Evolutionary conservation across 2,888 invertebrate genomes (phyloP), one percentile per base, ranked within the genome.

Genomic region (Eupithecia inturbata): DNA sequence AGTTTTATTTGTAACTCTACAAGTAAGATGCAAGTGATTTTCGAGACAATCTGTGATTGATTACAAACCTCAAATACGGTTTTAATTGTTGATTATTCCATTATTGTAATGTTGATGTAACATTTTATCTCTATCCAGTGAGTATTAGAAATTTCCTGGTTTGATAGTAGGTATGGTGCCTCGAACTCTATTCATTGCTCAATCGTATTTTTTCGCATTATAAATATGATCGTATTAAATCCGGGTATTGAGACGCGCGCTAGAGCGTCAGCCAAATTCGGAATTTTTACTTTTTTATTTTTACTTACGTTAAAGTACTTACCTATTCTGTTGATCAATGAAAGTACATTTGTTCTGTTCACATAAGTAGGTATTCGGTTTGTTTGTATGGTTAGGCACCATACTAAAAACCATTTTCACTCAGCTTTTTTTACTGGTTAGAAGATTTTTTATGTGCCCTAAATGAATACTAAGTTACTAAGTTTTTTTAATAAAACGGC

Each of bases 401-500:
- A n/a, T 49, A 7, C n/a, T n/a, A n/a, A n/a, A 45, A 45, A 19
- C 45, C 19, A 19, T 19, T 45, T 45, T 49, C 49, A n/a, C n/a
- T 3, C 6, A n/a, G 10, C 45, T 22, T 10, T 53, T n/a, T 22
- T n/a, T 4, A 26, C 26, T 57, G 57, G 57, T 1, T 57, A 57
- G 22, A 26, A 57, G 22, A 57, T 57, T 26, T 57, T 57, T 57
- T 57, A 57, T 14, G 14, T 57, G 57, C 26, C 57, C 16, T 33
- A 12, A 64, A 64, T 69, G 16, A 71, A 64, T 22, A 63, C 67
- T n/a, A n/a, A n/a, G n/a, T 64, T 75, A 67, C 68, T 26, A 36
- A 14, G 74, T 78, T 78, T 80, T 83, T 80, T 36, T 75, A 90
- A 89, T 90, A 88, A 92, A 91, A 90, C 85, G 62, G 79, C 79